These are phyloP conservation scores for Danio aesculapii DNA, from an alignment of 2,797 vertebrate genomes.

Conservation along the genomic window DNA sequence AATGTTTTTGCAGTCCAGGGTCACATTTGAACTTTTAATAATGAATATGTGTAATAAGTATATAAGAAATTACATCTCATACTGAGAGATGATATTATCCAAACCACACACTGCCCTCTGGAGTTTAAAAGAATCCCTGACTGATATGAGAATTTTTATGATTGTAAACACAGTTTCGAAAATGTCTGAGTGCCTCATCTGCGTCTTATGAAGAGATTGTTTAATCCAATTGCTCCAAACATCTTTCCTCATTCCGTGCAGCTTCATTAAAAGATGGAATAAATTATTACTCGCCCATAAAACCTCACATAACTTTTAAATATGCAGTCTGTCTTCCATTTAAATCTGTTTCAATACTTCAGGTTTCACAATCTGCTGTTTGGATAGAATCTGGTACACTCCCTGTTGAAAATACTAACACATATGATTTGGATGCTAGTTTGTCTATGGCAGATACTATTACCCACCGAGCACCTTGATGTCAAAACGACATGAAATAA, in stretches of 20 bases:
- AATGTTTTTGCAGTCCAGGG: no score
- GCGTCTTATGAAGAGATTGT: constrained; percentile 7
- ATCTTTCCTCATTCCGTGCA: not conserved
- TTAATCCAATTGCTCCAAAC: not conserved
- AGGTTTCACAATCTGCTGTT: constrained; percentile 20
- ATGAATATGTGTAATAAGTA: not conserved
- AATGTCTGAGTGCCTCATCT: not conserved
- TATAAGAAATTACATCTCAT: not conserved
- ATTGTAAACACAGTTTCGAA: constrained; percentile 12
- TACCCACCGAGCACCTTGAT: not conserved
- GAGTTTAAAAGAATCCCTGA: constrained; percentile 22
- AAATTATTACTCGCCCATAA: not conserved
- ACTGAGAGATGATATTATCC: constrained; percentile 24
- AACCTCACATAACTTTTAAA: constrained; percentile 10
- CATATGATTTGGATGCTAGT: not conserved
- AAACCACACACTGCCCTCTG: constrained; percentile 41
- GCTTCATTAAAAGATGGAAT: not conserved
- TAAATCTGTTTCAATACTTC: not conserved
- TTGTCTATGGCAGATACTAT: not conserved
- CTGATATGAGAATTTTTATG: no score
- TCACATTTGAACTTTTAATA: not conserved
- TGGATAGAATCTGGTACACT: not conserved
- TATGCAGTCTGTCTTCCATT: not conserved
- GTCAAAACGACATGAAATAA: no score
- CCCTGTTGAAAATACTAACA: not conserved